Conservation (phyloP, 2,888 invertebrate species). For the Epirrhoe tristata region DNA sequence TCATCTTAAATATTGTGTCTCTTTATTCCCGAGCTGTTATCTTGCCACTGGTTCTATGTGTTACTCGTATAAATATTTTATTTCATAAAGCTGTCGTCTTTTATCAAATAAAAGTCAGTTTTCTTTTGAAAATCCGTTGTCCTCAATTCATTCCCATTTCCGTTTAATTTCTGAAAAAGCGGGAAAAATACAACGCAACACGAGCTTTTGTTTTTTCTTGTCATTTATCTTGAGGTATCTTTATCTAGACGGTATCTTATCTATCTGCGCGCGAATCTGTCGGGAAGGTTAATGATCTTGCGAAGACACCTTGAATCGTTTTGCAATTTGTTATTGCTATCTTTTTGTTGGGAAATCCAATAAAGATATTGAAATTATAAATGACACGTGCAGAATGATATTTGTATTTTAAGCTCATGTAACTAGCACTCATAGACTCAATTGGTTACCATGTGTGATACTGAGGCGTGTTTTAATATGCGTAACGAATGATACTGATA, state of each 20-base stretch:
- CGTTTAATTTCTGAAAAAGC: slow-evolving; percentile 7
- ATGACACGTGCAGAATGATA: slow-evolving; percentile 1
- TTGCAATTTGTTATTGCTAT: slow-evolving; percentile 11
- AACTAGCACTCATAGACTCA: not conserved
- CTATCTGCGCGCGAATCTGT: slow-evolving; percentile 25
- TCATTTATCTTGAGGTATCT: slow-evolving; percentile 12
- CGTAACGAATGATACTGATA: slow-evolving; percentile 20
- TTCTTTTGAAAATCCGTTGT: not conserved
- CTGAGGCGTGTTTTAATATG: slow-evolving; percentile 2
- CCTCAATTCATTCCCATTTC: slow-evolving; percentile 9
- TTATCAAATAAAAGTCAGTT: slow-evolving; percentile 3
- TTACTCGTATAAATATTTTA: not conserved
- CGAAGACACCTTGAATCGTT: slow-evolving; percentile 29
- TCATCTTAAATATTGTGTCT: slow-evolving; percentile 9
- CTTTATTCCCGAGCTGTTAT: slow-evolving; percentile 1
- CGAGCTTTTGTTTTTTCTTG: slow-evolving; percentile 27
- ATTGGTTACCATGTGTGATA: slow-evolving; percentile 1
- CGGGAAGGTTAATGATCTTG: slow-evolving; percentile 34
- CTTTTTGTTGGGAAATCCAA: slow-evolving; percentile 3
- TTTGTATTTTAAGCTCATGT: not conserved
- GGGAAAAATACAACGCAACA: slow-evolving; percentile 15
- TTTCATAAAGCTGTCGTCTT: not conserved
- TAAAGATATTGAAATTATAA: slow-evolving; percentile 3
- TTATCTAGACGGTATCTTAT: slow-evolving; percentile 17
- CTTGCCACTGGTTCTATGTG: not conserved